Evolutionary conservation across 1,140 invertebrate genomes (phyloP).

Genomic region (Tachypleus tridentatus): DNA sequence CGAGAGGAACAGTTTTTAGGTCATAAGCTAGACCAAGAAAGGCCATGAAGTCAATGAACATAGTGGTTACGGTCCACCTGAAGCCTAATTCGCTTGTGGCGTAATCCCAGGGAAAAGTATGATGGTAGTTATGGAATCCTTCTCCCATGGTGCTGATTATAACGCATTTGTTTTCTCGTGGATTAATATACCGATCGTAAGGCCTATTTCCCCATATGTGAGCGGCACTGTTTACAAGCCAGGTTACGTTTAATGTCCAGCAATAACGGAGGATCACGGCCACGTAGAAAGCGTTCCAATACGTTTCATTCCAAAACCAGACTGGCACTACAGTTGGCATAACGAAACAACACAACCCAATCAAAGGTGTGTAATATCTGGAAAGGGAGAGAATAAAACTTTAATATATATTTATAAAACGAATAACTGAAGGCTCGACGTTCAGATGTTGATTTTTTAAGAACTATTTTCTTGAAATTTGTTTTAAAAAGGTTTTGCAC

Average conservation of each 20-base stretch:
- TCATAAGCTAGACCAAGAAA: conserved; percentile 55
- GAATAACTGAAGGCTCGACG: too few species aligned
- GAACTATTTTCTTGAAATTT: too few species aligned
- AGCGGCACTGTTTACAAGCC: conserved; percentile 50
- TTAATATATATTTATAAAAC: too few species aligned
- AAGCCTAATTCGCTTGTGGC: conserved; percentile 49
- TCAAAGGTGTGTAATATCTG: conserved; percentile 64
- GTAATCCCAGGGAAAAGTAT: conserved; percentile 70
- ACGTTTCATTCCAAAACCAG: conserved; percentile 70
- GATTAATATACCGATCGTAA: conserved; percentile 40
- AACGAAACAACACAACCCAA: conserved; percentile 70
- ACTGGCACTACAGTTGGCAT: conserved; percentile 72
- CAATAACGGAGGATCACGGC: conserved; percentile 71
- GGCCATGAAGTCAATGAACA: conserved; percentile 50
- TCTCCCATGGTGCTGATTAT: conserved; percentile 43
- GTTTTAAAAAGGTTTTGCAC: too few species aligned
- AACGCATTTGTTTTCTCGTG: conserved; percentile 40
- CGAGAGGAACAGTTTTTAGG: conserved; percentile 59
- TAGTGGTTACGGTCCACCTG: conserved; percentile 39
- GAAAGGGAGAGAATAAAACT: neutral
- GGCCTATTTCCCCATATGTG: conserved; percentile 40
- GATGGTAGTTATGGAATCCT: conserved; percentile 70
- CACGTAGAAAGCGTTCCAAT: conserved; percentile 66
- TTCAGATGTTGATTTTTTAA: too few species aligned
- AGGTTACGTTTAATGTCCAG: conserved; percentile 79